Conservation (phyloP, 1,140 invertebrate species). For the Drosophila pallidifrons region DNA sequence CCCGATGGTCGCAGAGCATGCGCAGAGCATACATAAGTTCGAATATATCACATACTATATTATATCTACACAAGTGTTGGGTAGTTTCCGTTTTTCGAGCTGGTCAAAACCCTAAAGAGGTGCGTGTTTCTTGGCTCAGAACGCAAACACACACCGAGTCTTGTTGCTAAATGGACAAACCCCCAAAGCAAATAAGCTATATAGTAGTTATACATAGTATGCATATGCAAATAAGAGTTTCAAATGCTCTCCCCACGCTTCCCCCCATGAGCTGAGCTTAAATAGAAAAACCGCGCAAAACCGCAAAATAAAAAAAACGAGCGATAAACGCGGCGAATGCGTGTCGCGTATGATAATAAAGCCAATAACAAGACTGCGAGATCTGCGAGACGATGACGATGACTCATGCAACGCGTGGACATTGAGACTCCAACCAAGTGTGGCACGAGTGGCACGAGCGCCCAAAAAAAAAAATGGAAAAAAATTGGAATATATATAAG, state of each 20-base stretch:
- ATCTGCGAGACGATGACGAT: slow-evolving; percentile 14
- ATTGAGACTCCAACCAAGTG: slow-evolving; percentile 43
- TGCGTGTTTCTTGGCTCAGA: slow-evolving; percentile 13
- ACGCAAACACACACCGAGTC: slow-evolving; percentile 20
- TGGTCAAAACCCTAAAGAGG: slow-evolving; percentile 10
- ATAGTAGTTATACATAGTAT: slow-evolving; percentile 4
- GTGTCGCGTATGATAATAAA: slow-evolving; percentile 62
- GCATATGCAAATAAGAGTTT: slow-evolving; percentile 28
- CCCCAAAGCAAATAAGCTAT: slow-evolving; percentile 60
- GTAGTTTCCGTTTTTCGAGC: slow-evolving; percentile 38
- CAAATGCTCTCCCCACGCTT: neutral
- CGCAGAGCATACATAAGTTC: slow-evolving; percentile 39
- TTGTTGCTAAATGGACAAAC: slow-evolving; percentile 64
- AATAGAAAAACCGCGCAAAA: slow-evolving; percentile 65
- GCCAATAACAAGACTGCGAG: slow-evolving; percentile 31
- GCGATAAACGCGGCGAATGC: slow-evolving; percentile 56
- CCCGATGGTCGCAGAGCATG: slow-evolving; percentile 20
- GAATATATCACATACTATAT: neutral
- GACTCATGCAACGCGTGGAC: slow-evolving; percentile 56
- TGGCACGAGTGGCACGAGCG: slow-evolving; percentile 52
- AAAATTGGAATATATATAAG: slow-evolving; percentile 24
- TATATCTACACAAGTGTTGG: neutral
- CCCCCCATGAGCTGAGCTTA: slow-evolving; percentile 31
- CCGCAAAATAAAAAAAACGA: neutral
- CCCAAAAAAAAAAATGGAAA: slow-evolving; percentile 38